phyloP scores from a whole-genome alignment of 2,888 invertebrate species.

The Steromphala cineraria region DNA sequence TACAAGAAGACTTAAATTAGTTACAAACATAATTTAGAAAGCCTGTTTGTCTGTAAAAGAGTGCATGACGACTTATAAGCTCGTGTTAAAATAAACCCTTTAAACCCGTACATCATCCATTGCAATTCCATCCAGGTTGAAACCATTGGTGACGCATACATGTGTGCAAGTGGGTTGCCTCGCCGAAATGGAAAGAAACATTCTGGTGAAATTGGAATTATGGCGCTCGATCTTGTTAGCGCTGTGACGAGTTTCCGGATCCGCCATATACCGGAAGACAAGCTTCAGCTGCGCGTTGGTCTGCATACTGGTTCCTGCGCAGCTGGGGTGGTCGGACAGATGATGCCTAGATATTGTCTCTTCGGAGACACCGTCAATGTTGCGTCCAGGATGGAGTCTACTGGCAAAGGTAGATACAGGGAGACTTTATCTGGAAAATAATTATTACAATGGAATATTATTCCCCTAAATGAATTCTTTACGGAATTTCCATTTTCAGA shows the following conservation, averaged over 20 bases:
- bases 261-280: slow-evolving; percentile 62
- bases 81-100: no score
- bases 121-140: slow-evolving; percentile 59
- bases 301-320: slow-evolving; percentile 69
- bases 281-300: slow-evolving; percentile 66
- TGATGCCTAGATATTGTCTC: slow-evolving; percentile 68
- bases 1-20: no score
- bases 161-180: slow-evolving; percentile 72
- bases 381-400: slow-evolving; percentile 69
- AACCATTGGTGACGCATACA: slow-evolving; percentile 73
- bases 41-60: no score
- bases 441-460: no score
- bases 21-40: no score
- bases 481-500: no score
- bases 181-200: slow-evolving; percentile 66
- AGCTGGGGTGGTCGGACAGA: slow-evolving; percentile 70
- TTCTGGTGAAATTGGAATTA: slow-evolving; percentile 70
- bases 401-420: slow-evolving; percentile 66
- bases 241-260: slow-evolving; percentile 68
- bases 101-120: no score
- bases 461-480: no score
- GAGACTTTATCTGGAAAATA: no score
- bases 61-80: no score
- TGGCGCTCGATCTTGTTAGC: slow-evolving; percentile 70
- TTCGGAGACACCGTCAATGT: slow-evolving; percentile 70